Percentiles rank a stretch among this genome's conserved stretches.
These are phyloP conservation scores for Actinemys pallida DNA, from an alignment of 2,113 vertebrate genomes.

Conservation along the genomic window DNA sequence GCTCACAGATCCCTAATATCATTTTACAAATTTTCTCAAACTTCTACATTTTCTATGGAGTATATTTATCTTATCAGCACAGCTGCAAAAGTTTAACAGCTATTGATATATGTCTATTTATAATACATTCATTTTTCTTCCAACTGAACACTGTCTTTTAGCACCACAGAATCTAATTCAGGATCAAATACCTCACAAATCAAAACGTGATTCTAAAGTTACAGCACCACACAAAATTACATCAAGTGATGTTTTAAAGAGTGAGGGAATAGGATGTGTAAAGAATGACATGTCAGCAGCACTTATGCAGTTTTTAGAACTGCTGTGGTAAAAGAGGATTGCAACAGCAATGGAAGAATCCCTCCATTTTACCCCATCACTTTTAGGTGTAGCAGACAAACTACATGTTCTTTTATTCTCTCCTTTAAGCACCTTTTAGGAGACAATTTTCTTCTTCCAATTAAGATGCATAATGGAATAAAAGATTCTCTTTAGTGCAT, in stretches of 20 bases:
- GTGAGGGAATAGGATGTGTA: rapidly evolving
- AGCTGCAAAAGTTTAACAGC: conserved; percentile 8
- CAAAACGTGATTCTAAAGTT: neutral
- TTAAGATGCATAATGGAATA: neutral
- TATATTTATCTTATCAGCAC: conserved; percentile 7
- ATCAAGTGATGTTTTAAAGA: neutral
- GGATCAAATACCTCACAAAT: neutral
- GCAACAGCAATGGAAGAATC: neutral
- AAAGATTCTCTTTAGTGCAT: neutral
- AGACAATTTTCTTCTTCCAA: neutral
- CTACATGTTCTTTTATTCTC: neutral
- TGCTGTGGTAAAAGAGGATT: neutral
- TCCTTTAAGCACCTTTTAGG: neutral
- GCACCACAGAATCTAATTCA: neutral
- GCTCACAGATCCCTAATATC: too few species aligned
- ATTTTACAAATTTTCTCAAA: conserved; percentile 5
- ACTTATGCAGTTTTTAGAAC: neutral
- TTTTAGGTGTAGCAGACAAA: neutral
- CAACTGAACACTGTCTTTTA: neutral
- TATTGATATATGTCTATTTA: conserved; percentile 42
- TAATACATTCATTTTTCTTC: conserved; percentile 1
- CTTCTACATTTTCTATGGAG: conserved; percentile 15
- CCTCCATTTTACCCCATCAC: neutral
- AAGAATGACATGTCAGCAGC: neutral
- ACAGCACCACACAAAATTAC: neutral